These are phyloP conservation scores for Rhynchonycteris naso DNA, from an alignment of 2,797 vertebrate genomes.

Conservation along the genomic window DNA sequence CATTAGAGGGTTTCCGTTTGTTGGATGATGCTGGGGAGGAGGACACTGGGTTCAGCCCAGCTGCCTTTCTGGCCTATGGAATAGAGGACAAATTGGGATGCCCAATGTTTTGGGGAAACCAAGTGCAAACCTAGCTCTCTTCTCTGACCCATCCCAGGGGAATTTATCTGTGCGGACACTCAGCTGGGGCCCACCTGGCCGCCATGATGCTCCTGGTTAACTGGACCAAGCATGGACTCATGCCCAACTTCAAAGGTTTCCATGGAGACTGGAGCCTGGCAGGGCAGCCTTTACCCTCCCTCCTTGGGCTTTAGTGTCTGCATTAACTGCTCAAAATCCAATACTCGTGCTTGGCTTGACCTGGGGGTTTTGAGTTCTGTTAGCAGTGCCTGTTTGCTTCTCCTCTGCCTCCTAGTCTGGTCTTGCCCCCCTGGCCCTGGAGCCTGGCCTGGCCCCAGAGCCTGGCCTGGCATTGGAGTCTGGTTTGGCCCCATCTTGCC, in stretches of 20 bases:
- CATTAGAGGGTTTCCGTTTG: fast-evolving
- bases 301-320: not conserved
- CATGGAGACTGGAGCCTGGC: not conserved
- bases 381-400: not conserved
- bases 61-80: not conserved
- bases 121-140: not conserved
- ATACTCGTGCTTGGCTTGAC: not conserved
- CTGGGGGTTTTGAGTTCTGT: too few relatives aligned
- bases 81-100: not conserved
- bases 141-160: slow-evolving; percentile 85
- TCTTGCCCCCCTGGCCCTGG: not conserved
- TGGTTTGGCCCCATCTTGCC: not conserved
- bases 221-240: slow-evolving; percentile 89
- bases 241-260: slow-evolving; percentile 93
- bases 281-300: not conserved
- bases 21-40: fast-evolving
- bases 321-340: not conserved
- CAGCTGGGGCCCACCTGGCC: slow-evolving; percentile 94
- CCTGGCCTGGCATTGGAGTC: not conserved
- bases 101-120: not conserved
- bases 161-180: slow-evolving; percentile 95
- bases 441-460: not conserved
- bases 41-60: not conserved
- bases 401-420: not conserved
- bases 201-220: slow-evolving; percentile 94